phyloP scores from a whole-genome alignment of 1,140 invertebrate genomes.

The Tetragonula clypearis region DNA sequence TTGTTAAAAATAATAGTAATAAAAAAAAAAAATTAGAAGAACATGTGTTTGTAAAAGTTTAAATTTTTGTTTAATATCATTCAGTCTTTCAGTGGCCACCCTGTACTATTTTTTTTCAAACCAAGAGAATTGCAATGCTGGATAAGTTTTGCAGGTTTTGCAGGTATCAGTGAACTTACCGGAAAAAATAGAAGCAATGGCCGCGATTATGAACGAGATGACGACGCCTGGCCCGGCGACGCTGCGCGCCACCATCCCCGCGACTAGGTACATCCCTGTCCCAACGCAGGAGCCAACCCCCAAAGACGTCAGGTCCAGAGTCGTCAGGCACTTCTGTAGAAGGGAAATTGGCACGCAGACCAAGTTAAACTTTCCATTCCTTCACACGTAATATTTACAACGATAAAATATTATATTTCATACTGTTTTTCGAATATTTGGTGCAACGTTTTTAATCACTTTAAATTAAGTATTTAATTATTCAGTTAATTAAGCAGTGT shows the following conservation, averaged over 20 bases:
- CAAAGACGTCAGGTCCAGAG: slow-evolving; percentile 93
- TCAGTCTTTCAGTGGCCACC: too few species aligned
- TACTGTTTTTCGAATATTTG: not conserved
- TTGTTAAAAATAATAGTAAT: too few species aligned
- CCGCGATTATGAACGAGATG: slow-evolving; percentile 94
- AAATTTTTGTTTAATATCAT: too few species aligned
- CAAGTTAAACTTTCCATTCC: not conserved
- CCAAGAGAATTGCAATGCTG: not conserved
- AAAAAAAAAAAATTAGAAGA: too few species aligned
- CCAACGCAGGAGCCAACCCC: slow-evolving; percentile 97
- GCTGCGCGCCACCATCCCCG: slow-evolving; percentile 93
- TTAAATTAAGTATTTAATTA: too few species aligned
- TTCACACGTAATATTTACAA: not conserved
- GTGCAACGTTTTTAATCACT: not conserved
- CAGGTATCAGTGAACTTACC: slow-evolving; percentile 82
- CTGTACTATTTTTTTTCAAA: too few species aligned
- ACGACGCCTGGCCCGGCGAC: slow-evolving; percentile 94
- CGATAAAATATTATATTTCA: not conserved
- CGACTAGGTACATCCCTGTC: slow-evolving; percentile 96
- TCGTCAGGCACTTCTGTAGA: slow-evolving; percentile 93
- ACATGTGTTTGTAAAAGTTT: too few species aligned
- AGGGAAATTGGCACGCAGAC: not conserved
- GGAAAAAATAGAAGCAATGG: slow-evolving; percentile 94
- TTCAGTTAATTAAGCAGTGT: too few species aligned
- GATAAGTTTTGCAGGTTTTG: not conserved